phyloP scores from a whole-genome alignment of 2,113 vertebrate species.

The Myiozetetes cayanensis region DNA sequence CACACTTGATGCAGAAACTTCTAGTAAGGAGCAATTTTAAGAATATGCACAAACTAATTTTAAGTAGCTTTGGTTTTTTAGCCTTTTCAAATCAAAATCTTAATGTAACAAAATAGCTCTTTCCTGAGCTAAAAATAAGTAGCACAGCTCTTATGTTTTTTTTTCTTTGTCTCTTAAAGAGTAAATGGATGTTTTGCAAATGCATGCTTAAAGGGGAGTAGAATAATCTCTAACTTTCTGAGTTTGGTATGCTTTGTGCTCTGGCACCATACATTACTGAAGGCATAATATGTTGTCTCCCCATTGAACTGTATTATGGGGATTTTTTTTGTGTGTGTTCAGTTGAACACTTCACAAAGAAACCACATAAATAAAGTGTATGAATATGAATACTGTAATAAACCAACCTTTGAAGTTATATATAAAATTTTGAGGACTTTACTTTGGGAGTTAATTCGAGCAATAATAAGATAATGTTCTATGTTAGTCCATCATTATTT shows the following conservation, averaged over 20 bases:
- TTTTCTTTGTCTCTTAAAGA: neutral
- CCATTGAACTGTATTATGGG: neutral
- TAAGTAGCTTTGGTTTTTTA: neutral
- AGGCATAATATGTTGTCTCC: neutral
- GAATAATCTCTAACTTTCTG: neutral
- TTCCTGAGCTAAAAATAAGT: neutral
- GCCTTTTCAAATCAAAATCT: neutral
- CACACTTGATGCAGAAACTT: neutral
- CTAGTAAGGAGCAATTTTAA: slow-evolving; percentile 1
- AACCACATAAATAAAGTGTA: neutral
- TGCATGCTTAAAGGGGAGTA: neutral
- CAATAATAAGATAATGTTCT: neutral
- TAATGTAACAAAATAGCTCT: neutral
- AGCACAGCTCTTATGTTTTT: neutral
- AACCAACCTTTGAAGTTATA: neutral
- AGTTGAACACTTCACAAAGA: neutral
- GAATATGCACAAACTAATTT: slow-evolving; percentile 12
- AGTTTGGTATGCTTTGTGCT: neutral
- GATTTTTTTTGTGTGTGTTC: neutral
- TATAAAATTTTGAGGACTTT: neutral
- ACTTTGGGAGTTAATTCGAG: neutral
- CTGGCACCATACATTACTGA: neutral
- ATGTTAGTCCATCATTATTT: neutral
- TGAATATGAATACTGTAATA: neutral
- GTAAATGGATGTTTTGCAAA: neutral